Base-by-base conservation (phyloP, 2,797 vertebrate genomes). In the Gambelia wislizenii region DNA sequence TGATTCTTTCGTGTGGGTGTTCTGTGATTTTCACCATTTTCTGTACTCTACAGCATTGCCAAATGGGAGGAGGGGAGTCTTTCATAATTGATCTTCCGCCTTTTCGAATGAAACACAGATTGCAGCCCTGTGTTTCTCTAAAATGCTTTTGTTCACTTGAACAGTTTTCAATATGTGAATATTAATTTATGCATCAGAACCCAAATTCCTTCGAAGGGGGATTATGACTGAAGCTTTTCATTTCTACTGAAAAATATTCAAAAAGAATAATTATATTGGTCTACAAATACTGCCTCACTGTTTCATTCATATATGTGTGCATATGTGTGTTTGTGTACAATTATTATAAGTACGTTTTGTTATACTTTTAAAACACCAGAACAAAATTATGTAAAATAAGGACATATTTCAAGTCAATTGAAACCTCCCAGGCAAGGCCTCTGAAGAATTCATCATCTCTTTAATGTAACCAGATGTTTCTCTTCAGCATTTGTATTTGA, bases 131-230 rank as follows among this genome's bases (percentile, higher is more conserved):
- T 69, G 47, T 86, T 92, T 93, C 87, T 89, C 81, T 84, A 44
- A 95, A 95, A 95, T 94, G 93, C 87, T 91, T 96, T 96, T 96
- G 95, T 96, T 96, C 93, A 1, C 64, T 78, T 67, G 39, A 87
- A 92, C 92, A 88, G 85, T 90, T 94, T 90, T 77, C 84, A 81
- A 80, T 27, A 0, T 77, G 44, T 94, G 94, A 94, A 92, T 94
- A 92, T 94, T 95, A 95, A 95, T 96, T 88, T 90, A 61, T 81
- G 92, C 83, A 13, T 90, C 89, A 92, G 75, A 85, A 86, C 56
- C 85, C 88, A 86, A 70, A 78, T 94, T 91, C 92, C 76, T 91
- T 61, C 42, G 89, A 84, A 72, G 69, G 74, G 52, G 49, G 92
- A 91, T 6, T 88, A 91, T 54, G 83, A 56, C 83, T 86, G 82